phyloP scores from a whole-genome alignment of 2,797 vertebrate genomes.

The Ciconia nigra region DNA sequence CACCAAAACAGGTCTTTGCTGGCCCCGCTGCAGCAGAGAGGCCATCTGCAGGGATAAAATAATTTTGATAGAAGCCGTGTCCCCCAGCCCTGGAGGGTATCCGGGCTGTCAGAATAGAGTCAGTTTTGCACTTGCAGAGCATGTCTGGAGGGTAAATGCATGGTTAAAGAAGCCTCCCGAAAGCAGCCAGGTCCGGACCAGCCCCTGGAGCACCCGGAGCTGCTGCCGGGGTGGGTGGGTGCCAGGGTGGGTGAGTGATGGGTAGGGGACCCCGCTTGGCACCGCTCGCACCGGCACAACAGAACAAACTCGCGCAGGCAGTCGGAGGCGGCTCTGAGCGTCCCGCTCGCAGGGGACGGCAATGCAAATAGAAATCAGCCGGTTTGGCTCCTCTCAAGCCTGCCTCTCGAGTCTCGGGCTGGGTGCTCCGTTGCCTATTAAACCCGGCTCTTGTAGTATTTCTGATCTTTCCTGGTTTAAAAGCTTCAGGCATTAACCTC shows the following conservation, averaged over 20 bases:
- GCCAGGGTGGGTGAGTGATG: too few relatives aligned
- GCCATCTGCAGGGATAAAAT: background rate
- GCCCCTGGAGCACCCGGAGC: background rate
- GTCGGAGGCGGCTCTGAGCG: background rate
- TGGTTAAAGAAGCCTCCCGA: accelerated
- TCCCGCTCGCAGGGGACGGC: accelerated
- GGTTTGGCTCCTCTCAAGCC: background rate
- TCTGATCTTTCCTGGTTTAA: background rate
- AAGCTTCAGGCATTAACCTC: background rate
- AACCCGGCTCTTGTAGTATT: background rate
- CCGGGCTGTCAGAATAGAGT: background rate
- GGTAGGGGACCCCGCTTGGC: accelerated
- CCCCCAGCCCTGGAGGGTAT: background rate
- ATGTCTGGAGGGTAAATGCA: accelerated
- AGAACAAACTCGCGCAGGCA: background rate
- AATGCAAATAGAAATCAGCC: background rate
- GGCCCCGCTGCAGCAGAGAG: background rate
- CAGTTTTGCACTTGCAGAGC: background rate
- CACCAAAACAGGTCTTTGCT: accelerated
- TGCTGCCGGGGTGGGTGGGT: background rate
- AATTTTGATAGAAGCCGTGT: accelerated
- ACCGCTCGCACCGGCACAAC: background rate
- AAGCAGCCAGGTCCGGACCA: accelerated
- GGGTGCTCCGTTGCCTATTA: accelerated
- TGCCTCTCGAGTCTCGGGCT: accelerated